These are phyloP conservation scores for Mus caroli DNA, from an alignment of 2,797 vertebrate species.

Conservation along the genomic window DNA sequence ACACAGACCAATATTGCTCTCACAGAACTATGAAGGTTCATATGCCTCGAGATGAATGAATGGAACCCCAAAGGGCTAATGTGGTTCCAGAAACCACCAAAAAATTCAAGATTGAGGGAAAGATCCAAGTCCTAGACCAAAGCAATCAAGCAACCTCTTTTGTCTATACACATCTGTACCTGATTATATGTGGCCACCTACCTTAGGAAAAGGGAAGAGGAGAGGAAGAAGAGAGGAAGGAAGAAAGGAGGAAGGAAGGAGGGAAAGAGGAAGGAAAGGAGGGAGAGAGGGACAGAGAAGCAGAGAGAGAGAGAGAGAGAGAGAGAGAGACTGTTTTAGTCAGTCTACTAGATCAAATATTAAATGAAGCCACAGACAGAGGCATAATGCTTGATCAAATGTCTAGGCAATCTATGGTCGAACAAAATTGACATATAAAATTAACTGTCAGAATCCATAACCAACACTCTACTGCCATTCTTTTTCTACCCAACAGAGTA, in stretches of 20 bases:
- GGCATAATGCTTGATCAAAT: not conserved
- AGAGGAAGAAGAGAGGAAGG: accelerated
- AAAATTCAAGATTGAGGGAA: not conserved
- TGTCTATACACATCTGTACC: not conserved
- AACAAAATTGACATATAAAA: not conserved
- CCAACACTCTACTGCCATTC: not conserved
- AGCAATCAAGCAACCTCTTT: not conserved
- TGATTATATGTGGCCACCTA: not conserved
- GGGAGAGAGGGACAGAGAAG: accelerated
- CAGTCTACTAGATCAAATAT: not conserved
- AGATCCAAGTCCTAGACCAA: not conserved
- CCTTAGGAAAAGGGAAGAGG: too few relatives aligned
- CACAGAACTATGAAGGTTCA: not conserved
- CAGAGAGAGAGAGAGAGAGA: not conserved
- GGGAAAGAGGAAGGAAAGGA: accelerated
- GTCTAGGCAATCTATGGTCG: not conserved
- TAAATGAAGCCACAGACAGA: not conserved
- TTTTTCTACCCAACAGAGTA: not conserved
- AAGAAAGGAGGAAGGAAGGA: accelerated
- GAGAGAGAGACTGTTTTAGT: not conserved
- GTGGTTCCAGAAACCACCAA: not conserved
- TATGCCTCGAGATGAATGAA: not conserved
- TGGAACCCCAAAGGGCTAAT: not conserved
- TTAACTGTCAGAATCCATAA: not conserved
- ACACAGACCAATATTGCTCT: not conserved